Evolutionary conservation across 2,113 vertebrate genomes (phyloP), one percentile per base, ranked within the genome.

Genomic region (Aldabrachelys gigantea): DNA sequence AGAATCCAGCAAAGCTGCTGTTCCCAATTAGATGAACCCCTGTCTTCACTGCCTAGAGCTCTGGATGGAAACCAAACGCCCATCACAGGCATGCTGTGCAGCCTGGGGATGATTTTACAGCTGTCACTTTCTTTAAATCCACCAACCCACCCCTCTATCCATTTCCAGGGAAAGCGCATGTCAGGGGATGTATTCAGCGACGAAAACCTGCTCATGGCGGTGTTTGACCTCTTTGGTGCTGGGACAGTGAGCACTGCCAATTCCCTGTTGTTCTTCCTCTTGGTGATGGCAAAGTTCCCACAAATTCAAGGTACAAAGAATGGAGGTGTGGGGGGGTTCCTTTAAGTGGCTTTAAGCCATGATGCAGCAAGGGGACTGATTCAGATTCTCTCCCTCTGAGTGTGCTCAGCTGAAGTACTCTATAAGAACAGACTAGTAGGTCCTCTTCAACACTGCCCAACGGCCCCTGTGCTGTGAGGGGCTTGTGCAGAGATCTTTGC

Each of bases 241-340:
- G 98, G 98, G 1, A 98, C 98, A 2, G 96, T 98, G 25, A 98
- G 98, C 10, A 98, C 97, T 41, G 92, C 97, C 35, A 95, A 96
- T 1, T 82, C 91, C 41, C 79, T 99, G 52, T 90, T 96, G 83
- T 98, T 98, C 97, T 84, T 84, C 81, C 92, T 99, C 56, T 89
- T 98, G 84, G 16, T 97, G 2, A 97, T 99, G 98, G 97, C 97
- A 57, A 98, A 98, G 95, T 96, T 98, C 49, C 98, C 98, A 44
- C 95, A 98, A 13, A 93, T 99, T 87, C 98, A 98, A 89, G 97
- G 98, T 98, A 95, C 1, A 24, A 27, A 91, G 88, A 49, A 52
- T 3, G 14, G 50, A 14, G 50, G 50, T 50, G 17, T 47, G 0
- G 0, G 24, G 47, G 5, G 47, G 2, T 84, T 25, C 31, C 25